Percentiles rank a stretch among this genome's conserved stretches.
phyloP scores from a whole-genome alignment of 2,797 vertebrate genomes.

The Microchirus variegatus region DNA sequence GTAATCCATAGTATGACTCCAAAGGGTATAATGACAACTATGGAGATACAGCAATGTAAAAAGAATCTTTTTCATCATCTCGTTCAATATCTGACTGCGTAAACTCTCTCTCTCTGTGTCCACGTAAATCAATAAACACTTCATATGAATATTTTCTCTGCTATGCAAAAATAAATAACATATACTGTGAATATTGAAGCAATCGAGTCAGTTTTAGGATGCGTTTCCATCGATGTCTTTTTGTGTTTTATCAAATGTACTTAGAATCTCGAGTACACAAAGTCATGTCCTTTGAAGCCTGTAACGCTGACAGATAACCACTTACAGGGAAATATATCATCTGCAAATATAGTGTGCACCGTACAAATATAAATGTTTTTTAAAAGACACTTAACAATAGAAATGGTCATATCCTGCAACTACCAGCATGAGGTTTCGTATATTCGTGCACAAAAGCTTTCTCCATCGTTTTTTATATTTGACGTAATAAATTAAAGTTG shows the following conservation, averaged over 20 bases:
- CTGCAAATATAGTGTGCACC: slow-evolving; percentile 76
- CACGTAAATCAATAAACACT: slow-evolving; percentile 73
- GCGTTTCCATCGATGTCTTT: slow-evolving; percentile 66
- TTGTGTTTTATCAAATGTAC: slow-evolving; percentile 73
- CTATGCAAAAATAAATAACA: slow-evolving; percentile 95
- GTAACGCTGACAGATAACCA: slow-evolving; percentile 68
- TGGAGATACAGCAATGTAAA: slow-evolving; percentile 55
- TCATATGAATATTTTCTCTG: slow-evolving; percentile 82
- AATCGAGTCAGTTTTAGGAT: slow-evolving; percentile 79
- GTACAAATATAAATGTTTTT: slow-evolving; percentile 82
- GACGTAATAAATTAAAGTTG: slow-evolving; percentile 61
- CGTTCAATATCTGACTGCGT: slow-evolving; percentile 41
- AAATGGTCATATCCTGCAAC: slow-evolving; percentile 70
- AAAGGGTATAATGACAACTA: slow-evolving; percentile 63
- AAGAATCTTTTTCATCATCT: slow-evolving; percentile 44
- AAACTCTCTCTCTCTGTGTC: slow-evolving; percentile 29
- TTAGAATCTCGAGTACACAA: slow-evolving; percentile 63
- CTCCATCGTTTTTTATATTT: slow-evolving; percentile 59
- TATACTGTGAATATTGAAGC: slow-evolving; percentile 76
- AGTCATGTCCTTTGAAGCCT: slow-evolving; percentile 58
- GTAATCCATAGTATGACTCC: slow-evolving; percentile 64
- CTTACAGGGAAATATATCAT: slow-evolving; percentile 76
- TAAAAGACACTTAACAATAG: slow-evolving; percentile 72
- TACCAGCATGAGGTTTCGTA: slow-evolving; percentile 64
- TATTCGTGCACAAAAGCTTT: slow-evolving; percentile 74